These are phyloP conservation scores for Tachystola acroxantha DNA, from an alignment of 2,888 invertebrate genomes.

Conservation along the genomic window DNA sequence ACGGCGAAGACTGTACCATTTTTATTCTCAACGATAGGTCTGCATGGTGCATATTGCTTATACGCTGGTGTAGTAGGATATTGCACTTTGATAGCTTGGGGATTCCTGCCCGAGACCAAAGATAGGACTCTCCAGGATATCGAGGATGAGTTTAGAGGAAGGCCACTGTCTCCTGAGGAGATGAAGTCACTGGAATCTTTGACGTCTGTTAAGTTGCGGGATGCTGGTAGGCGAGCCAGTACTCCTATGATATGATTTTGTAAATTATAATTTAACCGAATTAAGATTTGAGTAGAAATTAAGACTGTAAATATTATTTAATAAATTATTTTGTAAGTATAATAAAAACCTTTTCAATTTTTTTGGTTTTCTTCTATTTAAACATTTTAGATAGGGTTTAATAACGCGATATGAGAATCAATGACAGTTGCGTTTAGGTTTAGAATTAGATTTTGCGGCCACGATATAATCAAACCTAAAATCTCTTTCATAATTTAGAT, in stretches of 20 bases:
- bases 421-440: too few relatives aligned
- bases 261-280: too few relatives aligned
- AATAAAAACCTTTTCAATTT: too few relatives aligned
- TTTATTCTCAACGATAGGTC: slow-evolving; percentile 34
- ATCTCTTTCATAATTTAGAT: too few relatives aligned
- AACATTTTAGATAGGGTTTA: too few relatives aligned
- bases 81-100: slow-evolving; percentile 39
- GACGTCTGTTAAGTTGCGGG: slow-evolving; percentile 26
- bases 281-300: slow-evolving; percentile 4
- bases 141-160: slow-evolving; percentile 56
- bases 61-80: slow-evolving; percentile 41
- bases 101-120: slow-evolving; percentile 54
- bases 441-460: too few relatives aligned
- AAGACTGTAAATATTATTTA: not conserved
- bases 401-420: too few relatives aligned
- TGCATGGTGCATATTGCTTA: slow-evolving; percentile 45
- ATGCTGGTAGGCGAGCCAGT: slow-evolving; percentile 33
- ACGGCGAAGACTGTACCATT: slow-evolving; percentile 49
- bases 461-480: too few relatives aligned
- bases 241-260: slow-evolving; percentile 26
- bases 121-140: slow-evolving; percentile 60
- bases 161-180: slow-evolving; percentile 33
- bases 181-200: slow-evolving; percentile 34
- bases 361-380: too few relatives aligned
- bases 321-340: too few relatives aligned